A percentile compares a stretch with the other conserved stretches of the same genome.
These are phyloP conservation scores for Tenualosa thibaudeaui DNA, from an alignment of 2,797 vertebrate species.

Conservation along the genomic window DNA sequence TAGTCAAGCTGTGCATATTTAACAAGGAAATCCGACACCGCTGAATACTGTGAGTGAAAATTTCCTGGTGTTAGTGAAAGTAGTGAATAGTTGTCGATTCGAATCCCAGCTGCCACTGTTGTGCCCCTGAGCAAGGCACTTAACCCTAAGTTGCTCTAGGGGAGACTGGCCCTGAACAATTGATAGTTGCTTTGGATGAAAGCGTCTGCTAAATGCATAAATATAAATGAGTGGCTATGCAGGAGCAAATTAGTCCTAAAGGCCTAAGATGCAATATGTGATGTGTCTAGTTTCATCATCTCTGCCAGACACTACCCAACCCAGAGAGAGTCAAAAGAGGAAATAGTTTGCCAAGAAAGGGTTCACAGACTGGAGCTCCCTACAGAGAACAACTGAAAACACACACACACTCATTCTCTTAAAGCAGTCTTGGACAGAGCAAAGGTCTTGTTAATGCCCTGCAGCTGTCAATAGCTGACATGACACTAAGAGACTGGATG, in stretches of 20 bases:
- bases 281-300: not conserved
- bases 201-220: no score
- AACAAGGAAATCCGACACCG: constrained; percentile 37
- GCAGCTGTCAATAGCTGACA: not conserved
- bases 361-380: not conserved
- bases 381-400: not conserved
- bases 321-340: not conserved
- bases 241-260: not conserved
- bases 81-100: no score
- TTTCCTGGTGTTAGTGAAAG: not conserved
- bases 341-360: not conserved
- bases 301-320: not conserved
- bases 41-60: not conserved
- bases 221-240: not conserved
- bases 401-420: not conserved
- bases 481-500: not conserved
- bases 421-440: not conserved
- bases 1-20: constrained; percentile 44
- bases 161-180: no score
- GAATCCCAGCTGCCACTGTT: no score
- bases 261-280: not conserved
- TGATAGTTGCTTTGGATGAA: no score
- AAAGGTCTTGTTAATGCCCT: not conserved
- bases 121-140: no score
- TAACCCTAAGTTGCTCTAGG: no score